A percentile compares a stretch with the other conserved stretches of the same genome.
Evolutionary conservation across 2,113 vertebrate species (phyloP).

Genomic region (Cyanoramphus novaezelandiae): DNA sequence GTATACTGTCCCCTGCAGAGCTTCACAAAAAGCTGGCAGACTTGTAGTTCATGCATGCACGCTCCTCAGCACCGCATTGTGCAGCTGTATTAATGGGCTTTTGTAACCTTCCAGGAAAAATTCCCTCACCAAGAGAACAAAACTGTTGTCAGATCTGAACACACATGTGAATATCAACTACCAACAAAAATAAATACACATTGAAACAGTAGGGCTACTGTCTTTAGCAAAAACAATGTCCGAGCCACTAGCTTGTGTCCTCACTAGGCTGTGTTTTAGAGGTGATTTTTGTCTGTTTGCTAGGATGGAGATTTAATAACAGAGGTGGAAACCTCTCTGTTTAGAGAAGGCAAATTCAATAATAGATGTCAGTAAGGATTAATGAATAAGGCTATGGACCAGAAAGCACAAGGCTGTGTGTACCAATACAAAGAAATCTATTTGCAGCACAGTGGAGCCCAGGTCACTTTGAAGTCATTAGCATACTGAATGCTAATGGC

Average conservation of each 20-base stretch:
- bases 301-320: constrained; percentile 34
- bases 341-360: constrained; percentile 54
- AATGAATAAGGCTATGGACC: constrained; percentile 54
- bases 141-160: constrained; percentile 56
- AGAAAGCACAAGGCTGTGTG: constrained; percentile 45
- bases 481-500: constrained; percentile 7
- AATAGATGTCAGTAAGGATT: constrained; percentile 62
- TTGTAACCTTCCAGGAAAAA: constrained; percentile 68
- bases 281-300: not conserved
- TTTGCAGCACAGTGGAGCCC: constrained; percentile 42
- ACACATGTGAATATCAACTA: constrained; percentile 60
- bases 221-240: not conserved
- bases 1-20: constrained; percentile 65
- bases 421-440: constrained; percentile 52
- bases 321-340: constrained; percentile 50
- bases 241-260: not conserved
- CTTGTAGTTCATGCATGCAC: constrained; percentile 70
- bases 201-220: constrained; percentile 28
- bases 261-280: not conserved
- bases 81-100: constrained; percentile 47
- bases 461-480: constrained; percentile 53
- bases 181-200: not conserved
- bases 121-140: constrained; percentile 64
- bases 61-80: constrained; percentile 67
- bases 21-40: constrained; percentile 68